Evolutionary conservation across 1,140 invertebrate species (phyloP).

Genomic region (Zophobas atratus): DNA sequence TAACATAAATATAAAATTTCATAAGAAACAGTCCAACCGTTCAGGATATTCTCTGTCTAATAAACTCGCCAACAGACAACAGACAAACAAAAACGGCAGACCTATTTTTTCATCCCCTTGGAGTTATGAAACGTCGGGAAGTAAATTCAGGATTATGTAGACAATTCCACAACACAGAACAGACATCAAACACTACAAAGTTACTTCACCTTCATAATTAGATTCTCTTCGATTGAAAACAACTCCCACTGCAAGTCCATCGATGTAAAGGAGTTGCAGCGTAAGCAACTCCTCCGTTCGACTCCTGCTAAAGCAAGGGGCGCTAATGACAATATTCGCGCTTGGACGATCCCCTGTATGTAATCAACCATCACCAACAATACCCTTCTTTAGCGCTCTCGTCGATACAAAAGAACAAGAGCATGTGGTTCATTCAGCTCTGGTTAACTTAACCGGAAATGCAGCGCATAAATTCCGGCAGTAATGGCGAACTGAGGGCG

Average conservation of each 20-base stretch:
- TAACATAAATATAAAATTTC: no score
- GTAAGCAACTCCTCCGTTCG: slow-evolving; percentile 10
- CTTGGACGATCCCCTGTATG: slow-evolving; percentile 28
- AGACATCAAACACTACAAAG: no score
- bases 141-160: no score
- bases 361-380: slow-evolving; percentile 46
- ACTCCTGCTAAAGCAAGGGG: slow-evolving; percentile 4
- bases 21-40: no score
- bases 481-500: neutral
- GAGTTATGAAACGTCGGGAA: no score
- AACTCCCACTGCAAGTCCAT: no score
- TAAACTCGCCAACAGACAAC: no score
- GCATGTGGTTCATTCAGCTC: neutral
- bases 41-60: no score
- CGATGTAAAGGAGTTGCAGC: slow-evolving; percentile 20
- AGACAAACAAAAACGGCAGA: no score
- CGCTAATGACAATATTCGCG: slow-evolving; percentile 44
- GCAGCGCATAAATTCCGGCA: neutral
- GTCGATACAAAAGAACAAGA: slow-evolving; percentile 42
- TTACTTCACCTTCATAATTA: no score
- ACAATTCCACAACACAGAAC: no score
- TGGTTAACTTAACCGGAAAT: neutral
- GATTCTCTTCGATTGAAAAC: neutral
- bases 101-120: no score
- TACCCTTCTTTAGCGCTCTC: slow-evolving; percentile 47